Percentiles rank a stretch among this genome's conserved stretches.
Evolutionary conservation across 2,113 vertebrate genomes (phyloP).

Genomic region (Narcine bancroftii): DNA sequence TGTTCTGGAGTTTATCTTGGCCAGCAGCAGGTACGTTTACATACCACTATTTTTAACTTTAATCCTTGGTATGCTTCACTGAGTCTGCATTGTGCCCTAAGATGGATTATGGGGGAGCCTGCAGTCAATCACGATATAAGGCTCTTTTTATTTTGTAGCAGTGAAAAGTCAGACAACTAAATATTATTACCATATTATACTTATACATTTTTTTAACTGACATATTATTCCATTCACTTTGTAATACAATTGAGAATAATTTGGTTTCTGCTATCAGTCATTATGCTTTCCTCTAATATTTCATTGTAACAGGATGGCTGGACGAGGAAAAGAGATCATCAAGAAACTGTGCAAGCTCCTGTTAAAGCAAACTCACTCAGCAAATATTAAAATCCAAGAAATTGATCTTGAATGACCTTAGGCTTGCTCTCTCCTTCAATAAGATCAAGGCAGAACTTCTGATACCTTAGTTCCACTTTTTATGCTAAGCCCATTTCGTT

Average conservation of each 20-base stretch:
- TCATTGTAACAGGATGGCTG: neutral
- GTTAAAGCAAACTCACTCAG: neutral
- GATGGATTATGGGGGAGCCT: conserved; percentile 11
- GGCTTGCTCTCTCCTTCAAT: too few relatives aligned
- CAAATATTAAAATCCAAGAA: too few relatives aligned
- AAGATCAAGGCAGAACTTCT: too few relatives aligned
- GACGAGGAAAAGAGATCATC: neutral
- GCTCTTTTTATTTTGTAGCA: conserved; percentile 14
- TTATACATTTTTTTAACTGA: neutral
- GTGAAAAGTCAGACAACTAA: conserved; percentile 20
- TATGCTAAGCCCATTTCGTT: too few relatives aligned
- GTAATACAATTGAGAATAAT: neutral
- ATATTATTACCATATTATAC: conserved; percentile 21
- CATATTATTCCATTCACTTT: neutral
- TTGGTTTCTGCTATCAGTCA: neutral
- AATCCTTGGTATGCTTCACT: conserved; percentile 28
- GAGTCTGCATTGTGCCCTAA: conserved; percentile 34
- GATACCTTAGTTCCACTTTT: too few relatives aligned
- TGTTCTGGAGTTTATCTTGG: conserved; percentile 32
- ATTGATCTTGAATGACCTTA: too few relatives aligned
- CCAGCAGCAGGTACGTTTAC: neutral
- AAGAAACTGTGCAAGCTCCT: neutral
- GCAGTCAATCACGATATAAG: conserved; percentile 21
- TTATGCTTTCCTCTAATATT: neutral
- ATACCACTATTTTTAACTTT: conserved; percentile 38